Evolutionary conservation across 2,797 vertebrate genomes (phyloP).

Genomic region (Centroberyx gerrardi): DNA sequence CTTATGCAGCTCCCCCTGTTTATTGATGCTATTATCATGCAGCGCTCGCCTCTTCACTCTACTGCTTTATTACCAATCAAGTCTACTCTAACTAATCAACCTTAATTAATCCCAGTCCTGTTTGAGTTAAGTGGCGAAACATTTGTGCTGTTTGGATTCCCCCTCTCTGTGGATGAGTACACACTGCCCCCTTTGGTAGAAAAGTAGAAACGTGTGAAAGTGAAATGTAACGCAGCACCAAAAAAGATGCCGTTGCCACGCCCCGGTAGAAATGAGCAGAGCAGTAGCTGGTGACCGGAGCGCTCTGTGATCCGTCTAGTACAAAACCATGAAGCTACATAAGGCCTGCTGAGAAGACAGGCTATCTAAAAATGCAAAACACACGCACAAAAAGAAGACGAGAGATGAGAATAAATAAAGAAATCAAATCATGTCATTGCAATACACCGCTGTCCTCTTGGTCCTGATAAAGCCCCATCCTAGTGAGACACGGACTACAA

Average conservation of each 20-base stretch:
- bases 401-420: conserved; percentile 60
- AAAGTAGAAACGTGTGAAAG: conserved; percentile 64
- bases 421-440: conserved; percentile 41
- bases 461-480: conserved; percentile 36
- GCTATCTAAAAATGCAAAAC: conserved; percentile 59
- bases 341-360: conserved; percentile 44
- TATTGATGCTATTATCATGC: not conserved
- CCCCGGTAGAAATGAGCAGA: conserved; percentile 51
- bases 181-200: conserved; percentile 76
- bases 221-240: conserved; percentile 35
- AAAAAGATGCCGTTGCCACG: conserved; percentile 49
- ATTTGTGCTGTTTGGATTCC: conserved; percentile 1
- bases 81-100: conserved; percentile 10
- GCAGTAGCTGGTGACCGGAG: conserved; percentile 55
- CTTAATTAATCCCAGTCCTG: conserved; percentile 10
- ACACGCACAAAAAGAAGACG: conserved; percentile 61
- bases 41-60: not conserved
- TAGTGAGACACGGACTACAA: conserved; percentile 63
- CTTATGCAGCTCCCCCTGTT: not conserved
- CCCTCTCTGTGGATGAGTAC: conserved; percentile 45
- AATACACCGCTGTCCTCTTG: conserved; percentile 45
- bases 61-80: conserved; percentile 13
- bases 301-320: conserved; percentile 40
- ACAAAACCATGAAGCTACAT: conserved; percentile 65
- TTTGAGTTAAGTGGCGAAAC: conserved; percentile 14